Base-by-base conservation (phyloP, 1,140 invertebrate genomes). In the Scaptomyza hsui region DNA sequence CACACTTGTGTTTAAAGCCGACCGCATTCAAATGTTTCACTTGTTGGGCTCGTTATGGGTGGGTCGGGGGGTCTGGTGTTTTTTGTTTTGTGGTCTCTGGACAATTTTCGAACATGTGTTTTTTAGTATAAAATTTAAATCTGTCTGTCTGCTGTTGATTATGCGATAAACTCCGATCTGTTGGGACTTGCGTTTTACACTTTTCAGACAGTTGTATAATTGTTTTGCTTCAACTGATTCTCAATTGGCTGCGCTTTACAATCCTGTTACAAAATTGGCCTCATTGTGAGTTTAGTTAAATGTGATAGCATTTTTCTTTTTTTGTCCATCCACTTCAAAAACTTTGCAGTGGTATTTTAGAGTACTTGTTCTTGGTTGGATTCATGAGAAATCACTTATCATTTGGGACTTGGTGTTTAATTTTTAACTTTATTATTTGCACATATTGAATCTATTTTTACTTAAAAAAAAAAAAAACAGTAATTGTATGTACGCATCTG, bases 61-160 rank as follows among this genome's bases (percentile, higher is more conserved):
- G 42, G 55, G 18, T 69, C 18, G 39, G 52, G 37, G 12, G 41
- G 21, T 39, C 18, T 61, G 44, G 55, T 18, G 53, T 26, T 10
- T 42, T 47, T 56, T 55, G 26, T 69, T 60, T 51, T 53, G 45
- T 53, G 42, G 64, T 78, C 74, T 73, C 78, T 81, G 62, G 81
- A 64, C 74, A 61, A 88, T 86, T 82, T 86, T 48, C 62, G 61
- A 75, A 75, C 81, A 86, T 88, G 81, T 86, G 81, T 88, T 86
- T 86, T 86, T 72, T 68, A 56, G 57, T 88, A 18, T 55, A 82
- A 86, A 85, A 77, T 86, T 85, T 61, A 81, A 85, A 85, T 86
- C 81, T 69, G 65, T 77, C 26, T 80, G 81, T 81, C 69, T 71
- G 53, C 45, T 68, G 39, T 42, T 75, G 81, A 85, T 85, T 77